Base-by-base conservation (phyloP, 2,888 invertebrate species). In the Parasteatoda lunata region DNA sequence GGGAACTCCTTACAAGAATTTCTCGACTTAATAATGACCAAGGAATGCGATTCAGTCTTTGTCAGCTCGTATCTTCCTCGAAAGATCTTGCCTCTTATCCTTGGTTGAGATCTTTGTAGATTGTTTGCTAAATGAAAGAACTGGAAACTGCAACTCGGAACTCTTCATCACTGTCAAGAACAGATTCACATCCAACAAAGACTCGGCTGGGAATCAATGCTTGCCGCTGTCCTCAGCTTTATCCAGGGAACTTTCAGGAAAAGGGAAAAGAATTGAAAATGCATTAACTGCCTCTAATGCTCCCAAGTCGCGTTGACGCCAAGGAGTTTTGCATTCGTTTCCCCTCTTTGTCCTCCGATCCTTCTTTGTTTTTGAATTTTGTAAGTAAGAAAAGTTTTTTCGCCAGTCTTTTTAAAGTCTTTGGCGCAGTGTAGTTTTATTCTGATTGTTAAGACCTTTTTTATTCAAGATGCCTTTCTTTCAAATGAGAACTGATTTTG, bases 201-300 rank as follows among this genome's bases (percentile, higher is more conserved):
- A 75, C 78, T 69, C n/a, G 15, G 73, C 59, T 47, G 45, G 51
- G 73, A 77, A 75, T 75, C 77, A 84, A 84, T 83, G 76, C 64
- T 54, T 30, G 48, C 49, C n/a, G 76, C 66, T 73, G 73, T 81
- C 72, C 73, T 65, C 64, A 15, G 71, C 77, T 77, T 49, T 49
- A 15, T 6, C 7, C 48, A 13, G 64, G 70, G 65, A 84, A 84
- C 71, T 84, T 77, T 65, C 48, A 64, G 72, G 45, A 66, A 81
- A 66, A 68, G 75, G 80, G 73, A 82, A 84, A 84, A 84, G 78
- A 84, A 84, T 78, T 78, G 78, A 84, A 84, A 84, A 75, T 84
- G 84, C 78, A 84, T 78, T 78, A 84, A 84, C 84, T 84, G 77
- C 65, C 66, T 72, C 73, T 78, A 84, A 84, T 84, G 84, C 73